Evolutionary conservation across 2,888 invertebrate genomes (phyloP).

Genomic region (Pinctada fucata): DNA sequence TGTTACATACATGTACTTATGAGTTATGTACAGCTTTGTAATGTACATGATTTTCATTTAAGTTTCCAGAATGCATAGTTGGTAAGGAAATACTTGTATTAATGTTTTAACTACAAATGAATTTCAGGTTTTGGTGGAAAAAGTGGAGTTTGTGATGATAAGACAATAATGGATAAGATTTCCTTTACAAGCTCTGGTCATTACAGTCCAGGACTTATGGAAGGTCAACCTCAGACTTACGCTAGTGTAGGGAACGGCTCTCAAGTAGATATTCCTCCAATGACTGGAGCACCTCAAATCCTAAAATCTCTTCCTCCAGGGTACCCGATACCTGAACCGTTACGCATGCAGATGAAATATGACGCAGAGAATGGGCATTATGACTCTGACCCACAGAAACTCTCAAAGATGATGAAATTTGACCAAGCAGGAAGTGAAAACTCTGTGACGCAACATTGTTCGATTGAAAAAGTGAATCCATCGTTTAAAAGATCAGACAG

Average conservation of each 20-base stretch:
- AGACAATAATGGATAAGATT: slow-evolving; percentile 13
- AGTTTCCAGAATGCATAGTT: too few species aligned
- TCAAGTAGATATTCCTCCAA: not conserved
- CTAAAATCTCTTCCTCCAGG: slow-evolving; percentile 10
- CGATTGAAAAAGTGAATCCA: not conserved
- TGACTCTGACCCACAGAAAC: slow-evolving; percentile 9
- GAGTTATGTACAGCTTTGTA: too few species aligned
- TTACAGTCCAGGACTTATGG: slow-evolving; percentile 33
- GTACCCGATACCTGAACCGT: slow-evolving; percentile 49
- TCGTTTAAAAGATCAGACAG: not conserved
- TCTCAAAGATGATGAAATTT: slow-evolving; percentile 42
- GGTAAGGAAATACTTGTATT: too few species aligned
- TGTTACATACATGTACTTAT: too few species aligned
- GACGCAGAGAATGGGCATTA: slow-evolving; percentile 28
- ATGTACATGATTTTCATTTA: too few species aligned
- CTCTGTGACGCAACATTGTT: not conserved
- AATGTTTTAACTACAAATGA: too few species aligned
- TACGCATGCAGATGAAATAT: slow-evolving; percentile 51
- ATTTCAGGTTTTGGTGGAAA: too few species aligned
- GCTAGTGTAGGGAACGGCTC: not conserved
- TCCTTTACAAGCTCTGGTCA: slow-evolving; percentile 14
- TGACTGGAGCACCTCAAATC: not conserved
- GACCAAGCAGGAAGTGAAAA: slow-evolving; percentile 25
- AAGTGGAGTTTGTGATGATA: not conserved
- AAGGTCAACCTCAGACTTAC: slow-evolving; percentile 6